phyloP scores from a whole-genome alignment of 2,888 invertebrate species.

The Hyposoter didymator region DNA sequence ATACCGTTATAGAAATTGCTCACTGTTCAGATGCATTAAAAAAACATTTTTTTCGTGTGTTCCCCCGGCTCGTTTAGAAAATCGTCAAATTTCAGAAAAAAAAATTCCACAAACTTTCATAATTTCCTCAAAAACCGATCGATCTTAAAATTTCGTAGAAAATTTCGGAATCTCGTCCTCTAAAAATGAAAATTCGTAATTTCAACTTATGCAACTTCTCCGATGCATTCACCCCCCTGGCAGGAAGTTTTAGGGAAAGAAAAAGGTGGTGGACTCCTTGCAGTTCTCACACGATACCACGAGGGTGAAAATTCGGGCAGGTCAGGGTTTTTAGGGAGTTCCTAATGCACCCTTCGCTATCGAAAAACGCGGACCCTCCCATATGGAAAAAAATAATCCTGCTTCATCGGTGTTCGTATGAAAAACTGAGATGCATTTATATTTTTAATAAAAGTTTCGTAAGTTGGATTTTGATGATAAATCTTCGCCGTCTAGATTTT shows the following conservation, averaged over 20 bases:
- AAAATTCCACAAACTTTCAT: neutral
- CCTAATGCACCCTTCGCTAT: neutral
- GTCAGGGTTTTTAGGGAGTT: constrained; percentile 5
- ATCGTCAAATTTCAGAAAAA: neutral
- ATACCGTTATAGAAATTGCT: neutral
- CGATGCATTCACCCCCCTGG: neutral
- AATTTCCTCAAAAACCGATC: neutral
- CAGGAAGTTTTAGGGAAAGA: neutral
- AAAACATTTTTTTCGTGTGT: neutral
- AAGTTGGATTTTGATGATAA: neutral
- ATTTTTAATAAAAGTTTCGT: neutral
- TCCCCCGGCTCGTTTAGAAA: neutral
- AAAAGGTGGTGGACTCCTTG: neutral
- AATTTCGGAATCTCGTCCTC: neutral
- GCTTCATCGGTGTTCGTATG: neutral
- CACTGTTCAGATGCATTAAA: neutral
- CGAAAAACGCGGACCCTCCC: neutral
- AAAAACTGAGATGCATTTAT: neutral
- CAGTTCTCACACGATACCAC: neutral
- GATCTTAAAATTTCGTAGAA: neutral
- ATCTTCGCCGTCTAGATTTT: neutral
- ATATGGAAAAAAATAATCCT: neutral
- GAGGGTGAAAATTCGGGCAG: constrained; percentile 9
- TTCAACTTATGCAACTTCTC: neutral
- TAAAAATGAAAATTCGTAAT: neutral